Base-by-base conservation (phyloP, 1,140 invertebrate species). In the Spodoptera litura region DNA sequence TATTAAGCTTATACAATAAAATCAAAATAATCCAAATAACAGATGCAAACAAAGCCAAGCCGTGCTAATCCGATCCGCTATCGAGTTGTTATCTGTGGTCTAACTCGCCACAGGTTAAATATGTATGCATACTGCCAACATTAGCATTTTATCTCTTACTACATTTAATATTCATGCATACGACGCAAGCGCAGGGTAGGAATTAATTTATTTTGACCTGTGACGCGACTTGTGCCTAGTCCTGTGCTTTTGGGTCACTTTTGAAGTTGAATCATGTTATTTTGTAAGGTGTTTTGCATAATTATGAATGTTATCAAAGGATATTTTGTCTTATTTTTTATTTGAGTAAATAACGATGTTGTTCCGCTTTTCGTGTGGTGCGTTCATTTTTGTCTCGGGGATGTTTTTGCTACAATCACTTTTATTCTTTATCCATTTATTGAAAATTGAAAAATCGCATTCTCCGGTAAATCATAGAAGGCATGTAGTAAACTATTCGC, bases 141-240 rank as follows among this genome's bases (percentile, higher is more conserved):
- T 94, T 94, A 93, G 87, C 91, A 94, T 94, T 93, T 93, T 94
- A 94, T 94, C 92, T 92, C 87, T 89, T 86, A 87, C 80, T 78
- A 85, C 83, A 90, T 92, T 91, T 91, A 90, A 90, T 94, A 94
- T 94, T 90, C 91, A 91, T 90, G 85, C 89, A 88, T 89, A 87
- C 89, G 81, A 75, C 87, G 89, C 90, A 88, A 83, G 89, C 87
- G 90, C 89, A 90, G 87, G 87, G 82, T 80, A 25, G 86, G 88
- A 90, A 93, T 93, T 91, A 88, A 93, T 93, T 91, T 53, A 12
- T 10, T 76, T 20, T 75, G 38, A 53, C 49, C 25, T 55, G 73
- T 66, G 38, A 20, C 13, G 38, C 38, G 38, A 49, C 12, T 15
- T 15, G 20, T 20, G 20, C 10, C 4, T 11, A 15, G 44, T 27